Percentiles rank a stretch among this genome's conserved stretches.
These are phyloP conservation scores for Sycophaga agraensis DNA, from an alignment of 1,140 invertebrate genomes.

Conservation along the genomic window DNA sequence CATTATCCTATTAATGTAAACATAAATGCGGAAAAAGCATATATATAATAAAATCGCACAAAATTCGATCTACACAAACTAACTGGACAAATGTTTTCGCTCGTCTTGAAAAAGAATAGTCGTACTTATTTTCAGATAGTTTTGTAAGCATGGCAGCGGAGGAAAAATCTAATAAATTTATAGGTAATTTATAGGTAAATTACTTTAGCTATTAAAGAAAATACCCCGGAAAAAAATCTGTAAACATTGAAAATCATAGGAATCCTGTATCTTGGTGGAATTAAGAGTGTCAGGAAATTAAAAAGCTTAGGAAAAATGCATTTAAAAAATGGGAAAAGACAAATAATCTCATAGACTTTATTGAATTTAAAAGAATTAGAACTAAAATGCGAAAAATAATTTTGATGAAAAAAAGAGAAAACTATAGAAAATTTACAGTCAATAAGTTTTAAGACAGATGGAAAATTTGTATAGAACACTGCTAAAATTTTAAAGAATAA, in stretches of 20 bases:
- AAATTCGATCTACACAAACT: too few species aligned
- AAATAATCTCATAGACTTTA: neutral
- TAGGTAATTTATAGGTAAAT: neutral
- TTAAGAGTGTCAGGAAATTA: constrained; percentile 17
- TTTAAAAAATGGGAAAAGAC: constrained; percentile 27
- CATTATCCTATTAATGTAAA: too few species aligned
- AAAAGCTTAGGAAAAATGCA: constrained; percentile 3
- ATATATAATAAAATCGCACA: too few species aligned
- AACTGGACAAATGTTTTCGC: too few species aligned
- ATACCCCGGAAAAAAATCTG: too few species aligned
- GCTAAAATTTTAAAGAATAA: constrained; percentile 2
- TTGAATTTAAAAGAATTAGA: constrained; percentile 24
- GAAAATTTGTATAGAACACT: neutral
- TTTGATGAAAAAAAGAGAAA: constrained; percentile 19
- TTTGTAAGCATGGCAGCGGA: neutral
- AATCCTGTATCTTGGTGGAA: constrained; percentile 30
- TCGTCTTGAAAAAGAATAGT: neutral
- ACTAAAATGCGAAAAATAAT: constrained; percentile 12
- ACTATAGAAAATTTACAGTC: constrained; percentile 8
- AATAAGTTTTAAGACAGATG: neutral
- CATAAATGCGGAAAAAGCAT: too few species aligned
- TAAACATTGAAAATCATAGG: neutral
- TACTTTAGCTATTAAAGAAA: too few species aligned
- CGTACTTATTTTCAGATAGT: neutral
- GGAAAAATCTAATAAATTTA: neutral